These are phyloP conservation scores for Desmophyllum pertusum DNA, from an alignment of 92 coral and sea anemone genomes.

Conservation along the genomic window DNA sequence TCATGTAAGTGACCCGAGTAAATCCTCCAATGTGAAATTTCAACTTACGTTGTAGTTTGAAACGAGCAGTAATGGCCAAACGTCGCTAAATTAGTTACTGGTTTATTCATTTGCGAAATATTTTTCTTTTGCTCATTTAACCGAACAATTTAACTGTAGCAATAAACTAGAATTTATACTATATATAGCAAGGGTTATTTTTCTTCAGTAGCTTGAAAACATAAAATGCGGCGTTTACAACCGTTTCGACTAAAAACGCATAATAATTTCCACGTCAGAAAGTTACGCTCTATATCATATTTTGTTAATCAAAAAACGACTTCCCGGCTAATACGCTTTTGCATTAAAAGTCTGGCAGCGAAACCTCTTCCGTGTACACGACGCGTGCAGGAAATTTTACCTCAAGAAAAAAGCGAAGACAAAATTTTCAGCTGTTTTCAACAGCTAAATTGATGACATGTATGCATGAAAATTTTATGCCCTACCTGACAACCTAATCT, in stretches of 20 bases:
- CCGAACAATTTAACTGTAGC: background rate
- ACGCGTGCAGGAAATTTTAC: background rate
- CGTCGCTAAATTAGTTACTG: background rate
- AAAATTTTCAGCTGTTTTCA: conserved; percentile 33
- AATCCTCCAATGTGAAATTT: conserved; percentile 2
- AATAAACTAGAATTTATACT: no score
- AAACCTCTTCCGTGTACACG: background rate
- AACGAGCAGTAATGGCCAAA: background rate
- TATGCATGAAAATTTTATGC: conserved; percentile 68
- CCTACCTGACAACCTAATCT: conserved; percentile 62
- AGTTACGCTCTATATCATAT: background rate
- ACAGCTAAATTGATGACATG: conserved; percentile 40
- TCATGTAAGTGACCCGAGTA: background rate
- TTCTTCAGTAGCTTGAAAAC: conserved; percentile 3
- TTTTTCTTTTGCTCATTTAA: background rate
- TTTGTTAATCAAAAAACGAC: background rate
- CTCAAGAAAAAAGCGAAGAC: background rate
- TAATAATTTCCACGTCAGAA: conserved; percentile 2
- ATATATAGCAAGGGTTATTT: background rate
- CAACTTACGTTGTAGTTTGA: background rate
- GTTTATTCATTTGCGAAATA: background rate
- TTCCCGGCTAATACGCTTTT: background rate
- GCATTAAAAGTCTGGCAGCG: background rate
- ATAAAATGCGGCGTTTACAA: conserved; percentile 1
- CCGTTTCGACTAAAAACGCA: conserved; percentile 1